Conservation (phyloP, 1,140 invertebrate species). For the Aphidius ervi region DNA sequence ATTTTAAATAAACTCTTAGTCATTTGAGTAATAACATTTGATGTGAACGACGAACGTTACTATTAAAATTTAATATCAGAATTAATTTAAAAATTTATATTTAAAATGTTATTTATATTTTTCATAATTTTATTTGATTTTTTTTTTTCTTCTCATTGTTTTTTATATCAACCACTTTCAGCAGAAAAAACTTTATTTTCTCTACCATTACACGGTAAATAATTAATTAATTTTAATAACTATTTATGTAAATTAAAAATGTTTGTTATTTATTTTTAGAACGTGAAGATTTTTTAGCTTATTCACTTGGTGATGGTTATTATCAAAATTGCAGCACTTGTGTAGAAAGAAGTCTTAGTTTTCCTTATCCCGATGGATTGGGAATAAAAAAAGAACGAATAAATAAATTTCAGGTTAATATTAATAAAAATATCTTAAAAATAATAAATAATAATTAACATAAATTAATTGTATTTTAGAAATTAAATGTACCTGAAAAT, state of each 20-base stretch:
- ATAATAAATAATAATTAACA: slow-evolving; percentile 5
- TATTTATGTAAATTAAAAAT: no score
- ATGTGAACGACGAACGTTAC: background rate
- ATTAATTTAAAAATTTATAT: slow-evolving; percentile 3
- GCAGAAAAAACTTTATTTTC: slow-evolving; percentile 19
- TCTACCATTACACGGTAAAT: slow-evolving; percentile 20
- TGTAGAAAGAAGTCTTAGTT: slow-evolving; percentile 13
- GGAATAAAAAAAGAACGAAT: slow-evolving; percentile 21
- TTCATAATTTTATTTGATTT: background rate
- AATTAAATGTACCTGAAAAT: slow-evolving; percentile 25
- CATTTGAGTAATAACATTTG: background rate
- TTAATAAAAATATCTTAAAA: slow-evolving; percentile 8
- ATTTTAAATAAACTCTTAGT: background rate
- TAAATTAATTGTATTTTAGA: slow-evolving; percentile 21
- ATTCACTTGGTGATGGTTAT: slow-evolving; percentile 21
- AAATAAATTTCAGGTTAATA: slow-evolving; percentile 25
- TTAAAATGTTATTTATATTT: background rate
- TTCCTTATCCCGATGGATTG: slow-evolving; percentile 22
- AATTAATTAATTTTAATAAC: background rate
- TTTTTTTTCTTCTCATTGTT: background rate
- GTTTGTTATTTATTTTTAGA: slow-evolving; percentile 10
- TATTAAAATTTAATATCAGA: background rate
- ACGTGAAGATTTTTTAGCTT: slow-evolving; percentile 21
- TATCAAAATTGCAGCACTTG: slow-evolving; percentile 13
- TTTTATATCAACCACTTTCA: background rate